Evolutionary conservation across 1,140 invertebrate genomes (phyloP).

Genomic region (Chelonus insularis): DNA sequence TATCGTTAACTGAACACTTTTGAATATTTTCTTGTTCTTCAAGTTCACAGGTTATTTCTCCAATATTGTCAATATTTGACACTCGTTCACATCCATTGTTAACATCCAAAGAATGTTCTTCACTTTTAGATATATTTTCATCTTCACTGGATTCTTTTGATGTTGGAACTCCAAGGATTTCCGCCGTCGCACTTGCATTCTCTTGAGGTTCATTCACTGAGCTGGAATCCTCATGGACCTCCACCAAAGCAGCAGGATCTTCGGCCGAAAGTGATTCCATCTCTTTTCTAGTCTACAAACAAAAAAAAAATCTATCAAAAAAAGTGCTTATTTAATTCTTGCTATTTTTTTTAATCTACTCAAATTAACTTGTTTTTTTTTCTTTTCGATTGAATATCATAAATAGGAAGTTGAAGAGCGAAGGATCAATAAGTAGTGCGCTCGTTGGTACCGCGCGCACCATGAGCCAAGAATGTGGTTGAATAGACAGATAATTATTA

Average conservation of each 20-base stretch:
- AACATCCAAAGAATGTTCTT: too few relatives aligned
- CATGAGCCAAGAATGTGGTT: conserved; percentile 23
- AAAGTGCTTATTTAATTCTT: too few relatives aligned
- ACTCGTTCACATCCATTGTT: too few relatives aligned
- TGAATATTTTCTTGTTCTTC: too few relatives aligned
- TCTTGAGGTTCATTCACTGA: conserved; percentile 34
- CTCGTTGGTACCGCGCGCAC: conserved; percentile 47
- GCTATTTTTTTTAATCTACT: too few relatives aligned
- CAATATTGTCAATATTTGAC: too few relatives aligned
- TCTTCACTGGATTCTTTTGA: too few relatives aligned
- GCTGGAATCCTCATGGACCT: conserved; percentile 49
- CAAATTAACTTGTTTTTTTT: too few relatives aligned
- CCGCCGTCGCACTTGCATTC: not conserved
- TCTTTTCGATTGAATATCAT: conserved; percentile 25
- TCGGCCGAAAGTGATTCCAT: conserved; percentile 52
- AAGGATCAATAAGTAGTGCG: conserved; percentile 56
- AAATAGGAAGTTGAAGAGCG: conserved; percentile 32
- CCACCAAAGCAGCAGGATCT: conserved; percentile 29
- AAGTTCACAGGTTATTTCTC: too few relatives aligned
- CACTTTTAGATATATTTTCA: too few relatives aligned
- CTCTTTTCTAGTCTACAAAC: conserved; percentile 30
- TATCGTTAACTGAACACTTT: not conserved
- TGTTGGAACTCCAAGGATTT: not conserved
- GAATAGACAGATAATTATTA: not conserved
- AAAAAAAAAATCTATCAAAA: too few relatives aligned